A percentile compares a stretch with the other conserved stretches of the same genome.
phyloP scores from a whole-genome alignment of 2,797 vertebrate genomes.

The Spea hammondii region DNA sequence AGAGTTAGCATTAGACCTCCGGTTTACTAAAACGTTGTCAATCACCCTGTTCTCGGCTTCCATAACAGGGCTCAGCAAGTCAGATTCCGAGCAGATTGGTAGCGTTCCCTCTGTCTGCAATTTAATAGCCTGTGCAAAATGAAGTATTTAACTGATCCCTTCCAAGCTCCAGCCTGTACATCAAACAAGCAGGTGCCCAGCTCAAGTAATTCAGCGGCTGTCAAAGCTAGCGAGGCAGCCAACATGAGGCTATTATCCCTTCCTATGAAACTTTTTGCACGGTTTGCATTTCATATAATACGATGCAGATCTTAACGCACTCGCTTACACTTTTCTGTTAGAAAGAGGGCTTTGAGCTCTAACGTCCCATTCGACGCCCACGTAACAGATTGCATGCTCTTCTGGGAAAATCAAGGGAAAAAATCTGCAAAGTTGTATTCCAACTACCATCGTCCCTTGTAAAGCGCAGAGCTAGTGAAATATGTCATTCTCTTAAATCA shows the following conservation, averaged over 20 bases:
- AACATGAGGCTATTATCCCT: conserved; percentile 45
- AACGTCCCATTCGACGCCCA: too few relatives aligned
- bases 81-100: conserved; percentile 48
- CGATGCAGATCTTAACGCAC: background rate
- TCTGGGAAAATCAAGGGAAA: too few relatives aligned
- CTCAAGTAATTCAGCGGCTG: conserved; percentile 44
- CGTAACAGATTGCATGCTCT: too few relatives aligned
- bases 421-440: too few relatives aligned
- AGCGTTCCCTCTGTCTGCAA: conserved; percentile 44
- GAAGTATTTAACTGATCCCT: conserved; percentile 50
- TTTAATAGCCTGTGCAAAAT: conserved; percentile 52
- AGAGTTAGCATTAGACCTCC: conserved; percentile 42
- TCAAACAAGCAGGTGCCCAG: conserved; percentile 50
- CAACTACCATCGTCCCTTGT: too few relatives aligned
- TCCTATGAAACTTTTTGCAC: conserved; percentile 22
- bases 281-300: conserved; percentile 35
- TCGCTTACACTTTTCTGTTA: background rate
- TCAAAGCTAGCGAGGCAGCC: conserved; percentile 41
- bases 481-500: too few relatives aligned
- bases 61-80: conserved; percentile 46
- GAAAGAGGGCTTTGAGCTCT: too few relatives aligned
- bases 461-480: too few relatives aligned
- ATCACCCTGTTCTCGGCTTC: conserved; percentile 33
- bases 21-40: conserved; percentile 48
- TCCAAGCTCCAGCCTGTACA: conserved; percentile 48